Evolutionary conservation across 2,888 invertebrate genomes (phyloP), one percentile per base, ranked within the genome.

Genomic region (Caenorhabditis macrosperma): DNA sequence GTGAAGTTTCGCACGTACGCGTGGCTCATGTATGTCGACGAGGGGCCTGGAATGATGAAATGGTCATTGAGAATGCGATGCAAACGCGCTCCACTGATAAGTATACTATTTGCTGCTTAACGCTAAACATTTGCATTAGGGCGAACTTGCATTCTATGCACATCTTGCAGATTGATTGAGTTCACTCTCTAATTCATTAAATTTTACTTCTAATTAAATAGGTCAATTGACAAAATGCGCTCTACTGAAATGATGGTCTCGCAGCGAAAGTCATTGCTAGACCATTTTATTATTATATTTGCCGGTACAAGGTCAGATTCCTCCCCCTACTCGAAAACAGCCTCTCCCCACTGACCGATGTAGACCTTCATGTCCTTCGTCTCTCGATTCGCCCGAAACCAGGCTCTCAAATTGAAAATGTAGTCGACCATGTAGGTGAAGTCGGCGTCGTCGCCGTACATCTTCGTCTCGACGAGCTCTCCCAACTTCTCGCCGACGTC

Each of bases 341-440:
- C n/a, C n/a, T n/a, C 10, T 33, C 33, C 41, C 17, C 52, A 46
- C 72, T 20, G 3, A 72, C 72, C 72, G 9, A 72, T 64, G 20
- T 55, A 72, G 2, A 72, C 72, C 6, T 35, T 63, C 10, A 72
- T 63, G 28, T 57, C 72, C 26, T 63, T 72, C 0, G 72, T 57
- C 22, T 72, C 63, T 24, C 72, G 44, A 17, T 72, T 55, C 9
- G 63, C 72, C 33, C 63, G 55, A 22, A 64, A 72, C 72, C 72
- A 72, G 24, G 72, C 72, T 48, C 72, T 55, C 64, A 72, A n/a
- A 48, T 72, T 63, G 64, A 72, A 72, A 35, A 72, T 64, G 48
- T 72, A 72, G 64, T 72, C 72, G 48, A 72, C 50, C 63, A 72
- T 72, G 28, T 63, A 46, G 12, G 72, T 72, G 72, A 72, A 72